These are phyloP conservation scores for Melanotaenia parkinsoni DNA, from an alignment of 2,797 vertebrate species.

Conservation along the genomic window DNA sequence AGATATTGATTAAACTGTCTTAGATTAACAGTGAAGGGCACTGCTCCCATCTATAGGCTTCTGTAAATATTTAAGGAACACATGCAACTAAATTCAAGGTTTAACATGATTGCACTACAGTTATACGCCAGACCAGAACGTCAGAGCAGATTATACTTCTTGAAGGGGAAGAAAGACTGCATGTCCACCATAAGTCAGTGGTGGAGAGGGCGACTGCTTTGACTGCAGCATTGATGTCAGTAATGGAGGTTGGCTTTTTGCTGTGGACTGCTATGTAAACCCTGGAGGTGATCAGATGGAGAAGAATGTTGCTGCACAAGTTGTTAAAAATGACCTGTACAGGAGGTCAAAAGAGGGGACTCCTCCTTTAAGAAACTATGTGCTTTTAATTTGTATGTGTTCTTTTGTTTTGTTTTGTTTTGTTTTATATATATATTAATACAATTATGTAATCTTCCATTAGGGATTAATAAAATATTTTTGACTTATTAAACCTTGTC, in stretches of 20 bases:
- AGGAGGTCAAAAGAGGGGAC: background rate
- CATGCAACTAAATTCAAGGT: slow-evolving; percentile 31
- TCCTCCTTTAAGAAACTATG: background rate
- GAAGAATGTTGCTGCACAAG: too few relatives aligned
- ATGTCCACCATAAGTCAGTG: too few relatives aligned
- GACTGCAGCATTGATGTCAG: too few relatives aligned
- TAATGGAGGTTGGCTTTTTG: too few relatives aligned
- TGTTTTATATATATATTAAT: background rate
- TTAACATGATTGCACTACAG: slow-evolving; percentile 13
- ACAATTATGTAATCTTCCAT: background rate
- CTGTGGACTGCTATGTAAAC: too few relatives aligned
- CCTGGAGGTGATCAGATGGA: too few relatives aligned
- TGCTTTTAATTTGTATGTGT: background rate
- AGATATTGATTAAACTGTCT: slow-evolving; percentile 60
- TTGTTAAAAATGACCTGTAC: background rate
- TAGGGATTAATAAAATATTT: background rate
- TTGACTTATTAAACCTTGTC: background rate
- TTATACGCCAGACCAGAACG: background rate
- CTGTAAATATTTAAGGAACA: slow-evolving; percentile 62
- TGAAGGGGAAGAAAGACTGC: too few relatives aligned
- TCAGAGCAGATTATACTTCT: too few relatives aligned
- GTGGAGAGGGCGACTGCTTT: too few relatives aligned
- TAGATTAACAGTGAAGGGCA: slow-evolving; percentile 56
- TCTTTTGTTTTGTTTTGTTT: background rate
- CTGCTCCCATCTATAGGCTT: slow-evolving; percentile 39